Percentiles rank a stretch among this genome's conserved stretches.
phyloP scores from a whole-genome alignment of 2,888 invertebrate genomes.

The Drosophila kokeensis region DNA sequence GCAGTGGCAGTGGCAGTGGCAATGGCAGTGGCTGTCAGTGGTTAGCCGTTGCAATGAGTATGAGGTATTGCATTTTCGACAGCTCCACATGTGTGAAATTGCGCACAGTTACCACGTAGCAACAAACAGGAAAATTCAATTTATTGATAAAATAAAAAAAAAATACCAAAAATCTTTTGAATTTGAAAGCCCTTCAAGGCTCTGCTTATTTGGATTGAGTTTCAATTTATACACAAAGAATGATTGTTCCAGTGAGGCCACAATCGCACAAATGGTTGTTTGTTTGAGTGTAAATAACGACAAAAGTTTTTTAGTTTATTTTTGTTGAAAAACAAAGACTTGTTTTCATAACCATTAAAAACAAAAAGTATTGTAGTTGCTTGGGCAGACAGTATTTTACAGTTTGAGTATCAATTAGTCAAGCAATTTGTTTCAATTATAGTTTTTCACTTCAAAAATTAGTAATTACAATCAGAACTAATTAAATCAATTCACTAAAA shows the following conservation, averaged over 20 bases:
- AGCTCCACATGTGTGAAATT: constrained; percentile 31
- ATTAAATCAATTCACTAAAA: constrained; percentile 14
- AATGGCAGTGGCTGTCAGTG: constrained; percentile 21
- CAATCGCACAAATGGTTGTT: background rate
- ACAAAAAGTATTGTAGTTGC: background rate
- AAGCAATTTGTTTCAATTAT: constrained; percentile 13
- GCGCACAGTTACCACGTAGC: constrained; percentile 12
- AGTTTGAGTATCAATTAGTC: background rate
- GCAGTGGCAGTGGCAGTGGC: constrained; percentile 14
- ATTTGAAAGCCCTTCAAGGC: constrained; percentile 21
- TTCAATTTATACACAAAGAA: background rate
- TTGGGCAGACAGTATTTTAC: background rate
- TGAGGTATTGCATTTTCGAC: constrained; percentile 39
- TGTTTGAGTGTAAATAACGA: background rate
- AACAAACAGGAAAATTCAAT: constrained; percentile 69
- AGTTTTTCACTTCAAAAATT: background rate
- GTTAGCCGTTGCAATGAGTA: constrained; percentile 29
- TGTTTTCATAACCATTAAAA: background rate
- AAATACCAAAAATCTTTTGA: constrained; percentile 23
- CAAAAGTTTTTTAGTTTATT: background rate
- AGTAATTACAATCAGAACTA: background rate
- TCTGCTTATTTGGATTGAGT: background rate
- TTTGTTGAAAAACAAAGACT: background rate
- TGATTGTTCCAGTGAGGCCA: background rate
- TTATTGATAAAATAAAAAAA: constrained; percentile 52